phyloP scores from a whole-genome alignment of 2,888 invertebrate species.

The Drosophila peninsularis region DNA sequence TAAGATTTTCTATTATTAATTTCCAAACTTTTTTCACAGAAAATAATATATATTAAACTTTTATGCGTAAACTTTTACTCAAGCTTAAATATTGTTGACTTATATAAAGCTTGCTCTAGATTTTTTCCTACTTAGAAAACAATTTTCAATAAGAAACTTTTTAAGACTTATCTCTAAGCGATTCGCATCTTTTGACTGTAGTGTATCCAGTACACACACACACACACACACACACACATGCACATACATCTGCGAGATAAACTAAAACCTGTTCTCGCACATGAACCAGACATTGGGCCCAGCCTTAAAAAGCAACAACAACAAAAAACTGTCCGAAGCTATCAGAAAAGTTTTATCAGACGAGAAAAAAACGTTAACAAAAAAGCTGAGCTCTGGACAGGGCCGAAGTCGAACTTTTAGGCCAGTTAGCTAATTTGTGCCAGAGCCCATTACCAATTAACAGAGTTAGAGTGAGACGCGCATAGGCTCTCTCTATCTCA shows the following conservation, averaged over 20 bases:
- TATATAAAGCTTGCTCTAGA: background rate
- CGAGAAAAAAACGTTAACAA: slow-evolving; percentile 14
- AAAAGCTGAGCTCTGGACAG: slow-evolving; percentile 14
- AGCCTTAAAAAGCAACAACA: slow-evolving; percentile 50
- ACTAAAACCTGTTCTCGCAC: slow-evolving; percentile 52
- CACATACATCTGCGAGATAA: slow-evolving; percentile 33
- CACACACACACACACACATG: slow-evolving; percentile 4
- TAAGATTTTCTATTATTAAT: too few species aligned
- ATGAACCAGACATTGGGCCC: slow-evolving; percentile 46
- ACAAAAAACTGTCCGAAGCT: slow-evolving; percentile 49
- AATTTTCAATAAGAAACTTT: background rate
- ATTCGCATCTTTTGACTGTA: slow-evolving; percentile 25
- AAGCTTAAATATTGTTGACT: background rate
- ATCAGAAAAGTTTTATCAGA: slow-evolving; percentile 69
- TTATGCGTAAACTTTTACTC: background rate
- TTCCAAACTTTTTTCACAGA: too few species aligned
- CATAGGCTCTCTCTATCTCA: background rate
- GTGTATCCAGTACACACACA: slow-evolving; percentile 33
- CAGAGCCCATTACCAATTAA: slow-evolving; percentile 36
- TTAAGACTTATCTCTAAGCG: background rate
- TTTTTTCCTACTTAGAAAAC: background rate
- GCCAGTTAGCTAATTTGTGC: slow-evolving; percentile 66
- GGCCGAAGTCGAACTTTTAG: slow-evolving; percentile 19
- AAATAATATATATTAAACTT: too few species aligned
- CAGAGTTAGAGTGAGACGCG: slow-evolving; percentile 20